Evolutionary conservation across 2,888 invertebrate genomes (phyloP), one percentile per base, ranked within the genome.

Genomic region (Ptilodon capucinus): DNA sequence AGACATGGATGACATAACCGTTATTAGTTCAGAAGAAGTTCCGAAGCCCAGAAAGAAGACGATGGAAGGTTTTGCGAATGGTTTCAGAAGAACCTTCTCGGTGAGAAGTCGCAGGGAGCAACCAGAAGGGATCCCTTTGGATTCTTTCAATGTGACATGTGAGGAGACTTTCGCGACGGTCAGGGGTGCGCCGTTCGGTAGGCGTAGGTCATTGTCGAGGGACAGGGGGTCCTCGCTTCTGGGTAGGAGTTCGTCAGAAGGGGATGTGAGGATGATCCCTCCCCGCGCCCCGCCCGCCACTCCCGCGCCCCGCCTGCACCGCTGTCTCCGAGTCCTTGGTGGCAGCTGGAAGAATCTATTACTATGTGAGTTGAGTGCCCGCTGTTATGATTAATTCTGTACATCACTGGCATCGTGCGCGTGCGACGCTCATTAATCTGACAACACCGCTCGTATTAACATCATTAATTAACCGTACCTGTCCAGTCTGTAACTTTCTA

Each of bases 291-390:
- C 89, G 1, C 84, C 84, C 0, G 68, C 82, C 13, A 81, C 86
- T 30, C 91, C 91, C 48, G 70, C 84, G 4, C 90, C 92, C 40
- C 88, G 92, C 21, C 81, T 93, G 61, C 94, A 94, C 81, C 94
- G 94, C 80, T 95, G 95, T 80, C 94, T 95, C 60, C 93, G 93
- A 67, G 95, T 93, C 54, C 92, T 95, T 68, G 95, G 95, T 75
- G 95, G 95, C 61, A 95, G 95, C 86, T 95, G 95, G 95, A 95
- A 94, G 87, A 95, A 95, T 86, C 93, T 95, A 60, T 91, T 95
- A 76, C 93, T 94, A 92, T 92, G 95, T 95, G 93, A 95, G 95
- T 94, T 52, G 51, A 54, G 73, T 75, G 44, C 54, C 54, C 48
- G 64, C 68, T 67, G 67, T 40, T 40, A 44, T 51, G 36, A 54